A percentile compares a stretch with the other conserved stretches of the same genome.
These are phyloP conservation scores for Nesogale talazaci DNA, from an alignment of 2,113 vertebrate species.

Conservation along the genomic window DNA sequence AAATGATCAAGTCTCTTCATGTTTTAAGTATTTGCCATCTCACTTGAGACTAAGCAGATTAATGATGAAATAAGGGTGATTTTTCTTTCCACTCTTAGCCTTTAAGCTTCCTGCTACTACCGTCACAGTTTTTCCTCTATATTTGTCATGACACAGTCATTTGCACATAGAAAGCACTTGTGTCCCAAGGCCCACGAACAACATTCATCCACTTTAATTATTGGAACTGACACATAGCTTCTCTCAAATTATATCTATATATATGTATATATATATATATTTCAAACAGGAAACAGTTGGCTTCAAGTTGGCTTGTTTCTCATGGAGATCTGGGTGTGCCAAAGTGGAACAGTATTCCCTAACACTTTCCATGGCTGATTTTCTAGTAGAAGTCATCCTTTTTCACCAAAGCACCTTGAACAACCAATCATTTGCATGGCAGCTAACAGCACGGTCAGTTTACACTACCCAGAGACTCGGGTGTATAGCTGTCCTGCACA, in stretches of 20 bases:
- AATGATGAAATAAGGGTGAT: conserved; percentile 4
- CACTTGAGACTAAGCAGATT: conserved; percentile 37
- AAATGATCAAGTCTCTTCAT: conserved; percentile 54
- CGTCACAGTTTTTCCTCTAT: neutral
- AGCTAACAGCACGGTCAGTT: neutral
- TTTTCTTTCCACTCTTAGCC: neutral
- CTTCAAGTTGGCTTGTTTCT: neutral
- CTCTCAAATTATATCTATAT: neutral
- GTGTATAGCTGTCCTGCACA: neutral
- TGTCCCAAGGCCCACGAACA: neutral
- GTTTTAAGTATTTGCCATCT: conserved; percentile 53
- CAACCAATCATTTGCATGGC: neutral
- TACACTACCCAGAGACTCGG: neutral
- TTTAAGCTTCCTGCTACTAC: neutral
- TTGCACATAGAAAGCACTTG: neutral
- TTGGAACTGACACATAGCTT: neutral
- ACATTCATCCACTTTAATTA: neutral
- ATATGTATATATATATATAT: neutral
- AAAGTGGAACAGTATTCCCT: neutral
- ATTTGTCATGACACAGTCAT: neutral
- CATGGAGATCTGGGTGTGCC: neutral
- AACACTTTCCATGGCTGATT: neutral
- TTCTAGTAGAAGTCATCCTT: neutral
- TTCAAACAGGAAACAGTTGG: neutral
- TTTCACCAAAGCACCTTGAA: neutral